phyloP scores from a whole-genome alignment of 2,888 invertebrate genomes.

The Drosophila phalerata region DNA sequence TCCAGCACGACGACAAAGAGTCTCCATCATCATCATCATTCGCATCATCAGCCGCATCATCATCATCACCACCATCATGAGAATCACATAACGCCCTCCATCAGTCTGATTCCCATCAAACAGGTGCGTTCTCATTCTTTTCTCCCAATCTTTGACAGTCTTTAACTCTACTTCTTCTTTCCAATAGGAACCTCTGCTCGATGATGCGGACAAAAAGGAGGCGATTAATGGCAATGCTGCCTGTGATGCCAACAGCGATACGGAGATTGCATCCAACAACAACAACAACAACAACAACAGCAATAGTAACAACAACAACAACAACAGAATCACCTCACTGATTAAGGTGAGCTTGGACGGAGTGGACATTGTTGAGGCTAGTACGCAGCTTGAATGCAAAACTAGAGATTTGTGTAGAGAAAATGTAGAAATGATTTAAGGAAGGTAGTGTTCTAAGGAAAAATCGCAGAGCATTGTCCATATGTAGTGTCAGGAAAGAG shows the following conservation, averaged over 20 bases:
- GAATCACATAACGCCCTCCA: slow-evolving; percentile 91
- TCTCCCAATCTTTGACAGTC: not conserved
- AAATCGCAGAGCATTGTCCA: too few relatives aligned
- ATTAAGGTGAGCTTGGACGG: slow-evolving; percentile 88
- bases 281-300: slow-evolving; percentile 32
- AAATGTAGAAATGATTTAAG: too few relatives aligned
- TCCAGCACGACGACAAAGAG: slow-evolving; percentile 76
- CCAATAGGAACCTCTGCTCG: slow-evolving; percentile 75
- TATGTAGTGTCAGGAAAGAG: too few relatives aligned
- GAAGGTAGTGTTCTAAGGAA: too few relatives aligned
- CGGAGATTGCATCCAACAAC: slow-evolving; percentile 86
- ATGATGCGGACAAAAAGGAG: slow-evolving; percentile 78
- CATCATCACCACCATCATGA: slow-evolving; percentile 84
- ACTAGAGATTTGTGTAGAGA: too few relatives aligned
- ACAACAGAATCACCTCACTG: slow-evolving; percentile 90
- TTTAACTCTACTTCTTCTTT: not conserved
- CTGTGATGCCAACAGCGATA: slow-evolving; percentile 74
- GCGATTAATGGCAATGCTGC: slow-evolving; percentile 67
- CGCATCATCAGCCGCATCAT: slow-evolving; percentile 80
- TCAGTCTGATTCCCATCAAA: slow-evolving; percentile 94
- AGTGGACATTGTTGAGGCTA: not conserved
- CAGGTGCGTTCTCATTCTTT: slow-evolving; percentile 86
- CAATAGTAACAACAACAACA: slow-evolving; percentile 58
- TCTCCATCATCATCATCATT: slow-evolving; percentile 73
- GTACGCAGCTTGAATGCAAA: not conserved